Evolutionary conservation across 2,797 vertebrate genomes (phyloP).

Genomic region (Galagoides demidoff): DNA sequence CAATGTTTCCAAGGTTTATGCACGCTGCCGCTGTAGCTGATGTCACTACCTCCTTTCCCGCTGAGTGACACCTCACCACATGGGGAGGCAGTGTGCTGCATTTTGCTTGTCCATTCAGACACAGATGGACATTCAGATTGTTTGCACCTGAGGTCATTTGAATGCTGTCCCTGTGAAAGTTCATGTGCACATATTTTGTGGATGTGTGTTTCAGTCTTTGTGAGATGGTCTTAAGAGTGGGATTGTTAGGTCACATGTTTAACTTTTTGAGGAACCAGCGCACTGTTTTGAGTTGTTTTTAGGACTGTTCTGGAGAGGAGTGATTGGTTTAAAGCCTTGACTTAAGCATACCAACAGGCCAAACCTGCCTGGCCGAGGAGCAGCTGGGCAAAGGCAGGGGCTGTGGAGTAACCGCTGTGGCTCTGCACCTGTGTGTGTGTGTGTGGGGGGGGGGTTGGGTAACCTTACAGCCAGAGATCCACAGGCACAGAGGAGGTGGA

Average conservation of each 20-base stretch:
- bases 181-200: background rate
- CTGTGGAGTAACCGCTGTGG: background rate
- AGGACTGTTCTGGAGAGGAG: background rate
- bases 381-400: background rate
- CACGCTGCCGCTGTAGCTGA: background rate
- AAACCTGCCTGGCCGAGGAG: background rate
- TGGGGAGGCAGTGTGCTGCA: background rate
- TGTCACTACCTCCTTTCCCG: background rate
- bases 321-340: background rate
- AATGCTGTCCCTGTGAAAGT: background rate
- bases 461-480: constrained; percentile 12
- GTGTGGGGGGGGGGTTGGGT: background rate
- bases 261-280: background rate
- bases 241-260: background rate
- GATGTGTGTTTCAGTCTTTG: background rate
- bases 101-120: constrained; percentile 5
- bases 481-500: constrained; percentile 43
- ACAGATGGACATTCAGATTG: background rate
- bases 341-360: background rate
- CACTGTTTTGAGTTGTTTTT: background rate
- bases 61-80: background rate
- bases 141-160: background rate
- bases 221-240: background rate
- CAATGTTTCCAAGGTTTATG: background rate
- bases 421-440: background rate